Evolutionary conservation across 2,888 invertebrate genomes (phyloP).

Genomic region (Strigamia transsilvanica): DNA sequence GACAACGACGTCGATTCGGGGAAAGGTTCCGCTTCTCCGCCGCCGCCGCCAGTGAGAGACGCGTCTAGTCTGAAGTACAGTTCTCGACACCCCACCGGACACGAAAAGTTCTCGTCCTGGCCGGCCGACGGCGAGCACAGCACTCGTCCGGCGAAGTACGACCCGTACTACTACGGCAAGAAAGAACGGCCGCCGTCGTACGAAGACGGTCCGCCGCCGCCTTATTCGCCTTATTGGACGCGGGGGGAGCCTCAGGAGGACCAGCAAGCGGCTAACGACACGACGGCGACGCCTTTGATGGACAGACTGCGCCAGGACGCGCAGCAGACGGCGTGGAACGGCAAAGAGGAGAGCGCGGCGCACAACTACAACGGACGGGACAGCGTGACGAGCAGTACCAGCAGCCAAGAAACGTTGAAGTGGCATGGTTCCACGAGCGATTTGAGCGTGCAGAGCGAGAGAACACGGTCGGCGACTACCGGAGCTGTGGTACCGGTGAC

Average conservation of each 20-base stretch:
- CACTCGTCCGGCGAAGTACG: not conserved
- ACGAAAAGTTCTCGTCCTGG: constrained; percentile 80
- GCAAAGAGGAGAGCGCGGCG: constrained; percentile 63
- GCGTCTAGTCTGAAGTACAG: constrained; percentile 74
- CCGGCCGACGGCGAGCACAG: constrained; percentile 66
- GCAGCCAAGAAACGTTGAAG: constrained; percentile 77
- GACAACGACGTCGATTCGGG: constrained; percentile 29
- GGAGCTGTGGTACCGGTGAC: constrained; percentile 64
- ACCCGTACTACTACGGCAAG: constrained; percentile 50
- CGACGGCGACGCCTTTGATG: constrained; percentile 76
- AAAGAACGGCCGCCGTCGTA: constrained; percentile 68
- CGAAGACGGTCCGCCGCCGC: constrained; percentile 32
- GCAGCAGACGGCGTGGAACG: constrained; percentile 62
- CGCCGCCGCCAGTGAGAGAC: constrained; percentile 71
- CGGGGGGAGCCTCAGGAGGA: not conserved
- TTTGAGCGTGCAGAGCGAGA: constrained; percentile 68
- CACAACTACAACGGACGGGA: constrained; percentile 66
- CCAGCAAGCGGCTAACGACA: constrained; percentile 66
- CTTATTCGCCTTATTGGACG: constrained; percentile 37
- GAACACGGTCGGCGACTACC: constrained; percentile 22
- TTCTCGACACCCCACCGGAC: constrained; percentile 69
- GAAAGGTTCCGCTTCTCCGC: constrained; percentile 57
- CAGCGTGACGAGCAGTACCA: constrained; percentile 70
- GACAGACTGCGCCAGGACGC: constrained; percentile 74
- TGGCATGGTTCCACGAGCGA: constrained; percentile 82